Base-by-base conservation (phyloP, 2,888 invertebrate species). In the Morpho helenor region DNA sequence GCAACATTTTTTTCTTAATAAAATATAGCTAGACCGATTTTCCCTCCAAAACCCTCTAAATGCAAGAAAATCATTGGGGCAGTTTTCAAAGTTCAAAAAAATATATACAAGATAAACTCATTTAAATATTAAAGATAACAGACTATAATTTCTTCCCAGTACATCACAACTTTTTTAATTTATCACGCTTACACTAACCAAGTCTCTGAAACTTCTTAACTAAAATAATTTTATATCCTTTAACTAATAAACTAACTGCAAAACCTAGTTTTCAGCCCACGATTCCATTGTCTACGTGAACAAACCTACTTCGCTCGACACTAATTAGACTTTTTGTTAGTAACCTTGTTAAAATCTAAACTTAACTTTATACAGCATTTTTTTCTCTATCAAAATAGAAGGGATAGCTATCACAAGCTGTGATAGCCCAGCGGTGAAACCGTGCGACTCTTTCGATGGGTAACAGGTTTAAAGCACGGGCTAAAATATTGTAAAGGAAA, bases 291-390 rank as follows among this genome's bases (percentile, higher is more conserved):
- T 63, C 63, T 63, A 52, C 61, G 54, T 40, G 59, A 63, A 61
- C 61, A 63, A 52, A 63, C 63, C 56, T 49, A 49, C 52, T 59
- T 49, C 57, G 61, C 52, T 59, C 57, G 49, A 59, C 61, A 58
- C 63, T 66, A 66, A 66, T 65, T 65, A 66, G 62, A 63, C 63
- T 66, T 66, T 66, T 66, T 65, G 65, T 60, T 56, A 62, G 59
- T 63, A 59, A 63, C 65, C 63, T 65, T 65, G 65, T 66, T 65
- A 64, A 63, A 66, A 61, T 65, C 59, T 61, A 64, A 51, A 54
- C 61, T 61, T 49, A 59, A 57, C 51, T 57, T 59, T 57, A 55
- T 44, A 55, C 49, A 49, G 16, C 16, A 16, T 16, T 43, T 48
- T 50, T 49, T 57, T 49, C 48, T 52, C 52, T 49, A 31, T 16